Evolutionary conservation across 1,140 invertebrate species (phyloP).

Genomic region (Saccostrea glomerata): DNA sequence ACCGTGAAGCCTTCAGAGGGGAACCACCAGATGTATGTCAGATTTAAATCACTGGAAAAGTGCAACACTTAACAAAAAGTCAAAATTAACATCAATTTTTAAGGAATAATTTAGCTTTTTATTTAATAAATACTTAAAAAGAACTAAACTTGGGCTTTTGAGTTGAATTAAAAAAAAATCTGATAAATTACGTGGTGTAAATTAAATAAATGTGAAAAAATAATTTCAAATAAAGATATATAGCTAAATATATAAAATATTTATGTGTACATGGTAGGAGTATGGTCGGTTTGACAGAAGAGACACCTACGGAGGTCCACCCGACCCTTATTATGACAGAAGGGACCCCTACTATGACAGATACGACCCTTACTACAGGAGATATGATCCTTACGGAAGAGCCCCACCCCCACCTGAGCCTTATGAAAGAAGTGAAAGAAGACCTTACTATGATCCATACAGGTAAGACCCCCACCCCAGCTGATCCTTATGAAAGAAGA

Average conservation of each 20-base stretch:
- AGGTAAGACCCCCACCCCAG: constrained; percentile 40
- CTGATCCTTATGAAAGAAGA: constrained; percentile 54
- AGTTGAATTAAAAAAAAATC: too few relatives aligned
- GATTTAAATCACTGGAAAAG: too few relatives aligned
- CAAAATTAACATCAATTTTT: too few relatives aligned
- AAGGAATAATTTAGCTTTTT: too few relatives aligned
- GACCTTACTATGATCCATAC: constrained; percentile 57
- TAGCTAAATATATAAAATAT: too few relatives aligned
- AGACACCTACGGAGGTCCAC: constrained; percentile 49
- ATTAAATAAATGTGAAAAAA: too few relatives aligned
- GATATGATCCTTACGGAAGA: constrained; percentile 59
- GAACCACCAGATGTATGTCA: background rate
- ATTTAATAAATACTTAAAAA: too few relatives aligned
- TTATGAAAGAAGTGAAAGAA: constrained; percentile 50
- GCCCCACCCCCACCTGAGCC: constrained; percentile 41
- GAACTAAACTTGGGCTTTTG: too few relatives aligned
- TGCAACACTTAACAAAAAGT: too few relatives aligned
- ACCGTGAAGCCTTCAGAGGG: background rate
- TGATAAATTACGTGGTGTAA: too few relatives aligned
- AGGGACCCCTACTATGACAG: constrained; percentile 48
- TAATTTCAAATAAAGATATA: too few relatives aligned
- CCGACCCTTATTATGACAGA: constrained; percentile 10
- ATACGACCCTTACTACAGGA: constrained; percentile 51
- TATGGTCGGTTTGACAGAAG: background rate
- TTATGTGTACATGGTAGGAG: background rate